phyloP scores from a whole-genome alignment of 2,797 vertebrate species.

The Fistularia commersonii region DNA sequence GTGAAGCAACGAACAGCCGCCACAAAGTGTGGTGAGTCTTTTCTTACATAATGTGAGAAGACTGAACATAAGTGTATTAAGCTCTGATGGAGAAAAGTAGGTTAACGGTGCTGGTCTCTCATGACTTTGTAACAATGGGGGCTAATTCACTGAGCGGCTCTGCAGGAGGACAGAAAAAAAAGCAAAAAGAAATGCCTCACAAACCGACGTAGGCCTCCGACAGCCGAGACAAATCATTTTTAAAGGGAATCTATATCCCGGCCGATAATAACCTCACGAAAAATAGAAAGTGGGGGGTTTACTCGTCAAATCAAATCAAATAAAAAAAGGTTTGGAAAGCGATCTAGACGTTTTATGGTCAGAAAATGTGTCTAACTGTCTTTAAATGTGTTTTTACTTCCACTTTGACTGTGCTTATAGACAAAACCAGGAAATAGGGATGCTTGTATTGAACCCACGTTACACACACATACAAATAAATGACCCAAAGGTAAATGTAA shows the following conservation, averaged over 20 bases:
- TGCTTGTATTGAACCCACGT: no score
- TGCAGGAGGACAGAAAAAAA: conserved; percentile 5
- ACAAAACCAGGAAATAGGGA: no score
- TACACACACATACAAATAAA: no score
- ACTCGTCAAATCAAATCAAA: neutral
- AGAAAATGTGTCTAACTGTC: neutral
- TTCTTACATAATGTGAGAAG: conserved; percentile 33
- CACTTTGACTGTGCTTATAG: no score
- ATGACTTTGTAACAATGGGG: conserved; percentile 33
- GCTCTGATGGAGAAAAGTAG: conserved; percentile 34
- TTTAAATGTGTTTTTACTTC: no score
- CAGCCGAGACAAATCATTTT: neutral
- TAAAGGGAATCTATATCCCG: no score
- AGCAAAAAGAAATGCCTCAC: conserved; percentile 9
- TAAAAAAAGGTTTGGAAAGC: no score
- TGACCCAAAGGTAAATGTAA: no score
- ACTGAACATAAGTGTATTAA: conserved; percentile 28
- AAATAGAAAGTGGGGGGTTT: neutral
- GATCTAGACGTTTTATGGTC: neutral
- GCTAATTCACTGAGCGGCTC: conserved; percentile 41
- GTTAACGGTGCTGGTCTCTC: conserved; percentile 40
- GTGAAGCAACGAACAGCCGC: neutral
- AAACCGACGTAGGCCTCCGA: conserved; percentile 15
- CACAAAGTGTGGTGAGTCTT: conserved; percentile 1
- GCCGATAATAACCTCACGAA: neutral